phyloP scores from a whole-genome alignment of 2,888 invertebrate species.

The Allygus modestus region DNA sequence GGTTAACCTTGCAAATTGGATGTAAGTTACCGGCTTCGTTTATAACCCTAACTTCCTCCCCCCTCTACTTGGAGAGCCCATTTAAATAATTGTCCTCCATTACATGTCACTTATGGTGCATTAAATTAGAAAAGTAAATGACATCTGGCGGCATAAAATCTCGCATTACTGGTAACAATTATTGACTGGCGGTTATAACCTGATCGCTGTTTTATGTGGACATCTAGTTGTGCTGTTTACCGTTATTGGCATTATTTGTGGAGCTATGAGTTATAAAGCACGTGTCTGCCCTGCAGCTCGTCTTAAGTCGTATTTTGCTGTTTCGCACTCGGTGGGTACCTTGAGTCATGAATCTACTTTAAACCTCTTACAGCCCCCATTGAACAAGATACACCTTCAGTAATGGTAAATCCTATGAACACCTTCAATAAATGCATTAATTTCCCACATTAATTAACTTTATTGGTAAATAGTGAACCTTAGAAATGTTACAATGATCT shows the following conservation, averaged over 20 bases:
- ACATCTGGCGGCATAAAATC: background rate
- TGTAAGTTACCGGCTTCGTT: conserved; percentile 42
- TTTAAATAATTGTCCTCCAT: conserved; percentile 30
- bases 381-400: too few relatives aligned
- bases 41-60: conserved; percentile 46
- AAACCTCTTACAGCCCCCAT: too few relatives aligned
- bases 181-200: conserved; percentile 21
- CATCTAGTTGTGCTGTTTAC: background rate
- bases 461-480: too few relatives aligned
- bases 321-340: too few relatives aligned
- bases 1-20: conserved; percentile 51
- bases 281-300: background rate
- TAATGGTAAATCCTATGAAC: too few relatives aligned
- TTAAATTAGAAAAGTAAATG: conserved; percentile 42
- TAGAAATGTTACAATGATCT: too few relatives aligned
- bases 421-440: too few relatives aligned
- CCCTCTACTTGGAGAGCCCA: background rate
- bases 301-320: background rate
- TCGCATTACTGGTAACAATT: background rate
- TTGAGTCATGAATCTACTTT: too few relatives aligned
- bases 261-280: background rate
- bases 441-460: too few relatives aligned
- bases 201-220: background rate
- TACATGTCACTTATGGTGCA: conserved; percentile 41
- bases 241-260: background rate